Evolutionary conservation across 2,113 vertebrate genomes (phyloP), one percentile per base, ranked within the genome.

Genomic region (Perca flavescens): DNA sequence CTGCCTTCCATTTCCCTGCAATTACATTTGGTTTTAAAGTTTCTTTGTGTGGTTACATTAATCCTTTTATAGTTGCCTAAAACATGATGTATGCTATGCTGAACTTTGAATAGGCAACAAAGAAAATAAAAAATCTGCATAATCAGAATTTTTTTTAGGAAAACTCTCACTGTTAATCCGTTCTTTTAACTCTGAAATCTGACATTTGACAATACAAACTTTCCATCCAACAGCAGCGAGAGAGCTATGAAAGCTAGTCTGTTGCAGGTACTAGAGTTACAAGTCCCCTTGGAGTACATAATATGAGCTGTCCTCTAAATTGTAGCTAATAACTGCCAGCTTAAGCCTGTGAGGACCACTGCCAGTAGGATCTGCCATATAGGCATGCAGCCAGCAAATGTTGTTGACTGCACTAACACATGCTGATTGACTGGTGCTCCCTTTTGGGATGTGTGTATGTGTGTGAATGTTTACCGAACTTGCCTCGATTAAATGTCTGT

Each of bases 381-480:
- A 89, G 86, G 91, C 93, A 87, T 80, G 63, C 84, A 75, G 90
- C 92, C 91, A 92, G 91, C 83, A 83, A 91, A 88, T 86, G 80
- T 85, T 88, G 90, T 91, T 92, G 89, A 92, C 91, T 92, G 88
- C 89, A 74, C 80, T 85, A 91, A 91, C 88, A 90, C 90, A 92
- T 89, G 91, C 91, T 90, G 91, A 91, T 92, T 92, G 90, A 91
- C 85, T 92, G 92, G 62, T 77, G 63, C 84, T 87, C 90, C 86
- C 83, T 79, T 43, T 77, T 85, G 78, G 85, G 83, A 5, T 57
- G 40, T 40, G 36, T 40, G 36, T 40, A 7, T 8, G 36, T 40
- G 40, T 2, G 66, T 54, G 77, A 60, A 54, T 91, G 87, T 88
- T 90, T 90, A 89, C 88, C 82, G 78, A 89, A 80, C 72, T 88